Percentiles rank a stretch among this genome's conserved stretches.
These are phyloP conservation scores for Actenoides lindsayi DNA, from an alignment of 2,113 vertebrate genomes.

Conservation along the genomic window DNA sequence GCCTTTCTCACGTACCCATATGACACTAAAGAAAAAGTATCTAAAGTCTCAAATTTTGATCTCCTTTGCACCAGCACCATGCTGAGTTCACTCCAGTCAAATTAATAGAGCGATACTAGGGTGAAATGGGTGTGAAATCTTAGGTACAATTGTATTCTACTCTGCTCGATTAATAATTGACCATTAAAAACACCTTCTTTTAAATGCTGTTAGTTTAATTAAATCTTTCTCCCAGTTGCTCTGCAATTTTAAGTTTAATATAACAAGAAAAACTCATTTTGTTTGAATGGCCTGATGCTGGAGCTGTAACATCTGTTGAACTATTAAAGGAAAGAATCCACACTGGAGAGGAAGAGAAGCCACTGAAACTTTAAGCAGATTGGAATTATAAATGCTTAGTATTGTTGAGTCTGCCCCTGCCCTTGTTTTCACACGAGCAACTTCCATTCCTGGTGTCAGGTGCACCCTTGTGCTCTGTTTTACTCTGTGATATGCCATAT, in stretches of 20 bases:
- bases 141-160: neutral
- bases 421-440: neutral
- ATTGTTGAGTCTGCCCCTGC: constrained; percentile 9
- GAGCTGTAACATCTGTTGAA: constrained; percentile 50
- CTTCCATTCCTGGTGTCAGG: constrained; percentile 11
- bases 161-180: neutral
- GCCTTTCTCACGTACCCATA: neutral
- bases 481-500: neutral
- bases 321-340: constrained; percentile 30
- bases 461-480: neutral
- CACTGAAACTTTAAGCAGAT: neutral
- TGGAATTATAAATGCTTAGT: constrained; percentile 15
- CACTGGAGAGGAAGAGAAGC: constrained; percentile 5
- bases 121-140: neutral
- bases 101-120: neutral
- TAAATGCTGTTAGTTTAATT: neutral
- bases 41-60: neutral
- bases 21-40: neutral
- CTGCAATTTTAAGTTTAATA: neutral
- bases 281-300: neutral
- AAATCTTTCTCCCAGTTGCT: neutral
- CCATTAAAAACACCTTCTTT: neutral
- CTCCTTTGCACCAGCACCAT: neutral
- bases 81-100: neutral
- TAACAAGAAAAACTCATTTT: neutral